A percentile compares a stretch with the other conserved stretches of the same genome.
Conservation (phyloP, 2,888 invertebrate genomes). For the Pyrochroa serraticornis region DNA sequence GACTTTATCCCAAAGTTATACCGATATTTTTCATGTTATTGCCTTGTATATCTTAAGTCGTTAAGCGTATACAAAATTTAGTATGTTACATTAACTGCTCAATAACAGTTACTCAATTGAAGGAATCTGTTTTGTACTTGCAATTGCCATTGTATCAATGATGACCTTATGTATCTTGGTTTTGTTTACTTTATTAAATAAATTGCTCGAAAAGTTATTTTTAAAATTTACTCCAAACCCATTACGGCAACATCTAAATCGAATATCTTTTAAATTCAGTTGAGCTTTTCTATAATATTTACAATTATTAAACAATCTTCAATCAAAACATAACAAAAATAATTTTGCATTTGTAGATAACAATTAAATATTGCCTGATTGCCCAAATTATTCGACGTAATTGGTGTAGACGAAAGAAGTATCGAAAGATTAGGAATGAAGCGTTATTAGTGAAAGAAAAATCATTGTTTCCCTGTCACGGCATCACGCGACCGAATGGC, state of each 20-base stretch:
- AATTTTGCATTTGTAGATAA: no score
- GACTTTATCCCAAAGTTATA: neutral
- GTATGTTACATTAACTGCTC: slow-evolving; percentile 50
- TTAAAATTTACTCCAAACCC: neutral
- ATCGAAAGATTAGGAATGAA: slow-evolving; percentile 33
- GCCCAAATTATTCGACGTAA: no score
- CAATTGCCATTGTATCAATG: slow-evolving; percentile 47
- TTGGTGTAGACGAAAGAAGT: no score
- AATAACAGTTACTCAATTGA: no score
- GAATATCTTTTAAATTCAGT: no score
- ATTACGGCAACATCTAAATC: no score
- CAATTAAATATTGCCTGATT: no score
- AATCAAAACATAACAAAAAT: no score
- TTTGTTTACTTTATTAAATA: slow-evolving; percentile 11
- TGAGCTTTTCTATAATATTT: no score
- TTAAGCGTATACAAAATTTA: slow-evolving; percentile 31
- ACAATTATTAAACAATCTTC: no score
- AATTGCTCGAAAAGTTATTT: neutral
- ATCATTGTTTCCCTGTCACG: slow-evolving; percentile 42
- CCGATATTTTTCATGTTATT: slow-evolving; percentile 25
- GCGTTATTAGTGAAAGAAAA: slow-evolving; percentile 39
- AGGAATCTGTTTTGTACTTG: no score
- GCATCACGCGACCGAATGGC: slow-evolving; percentile 46
- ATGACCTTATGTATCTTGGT: slow-evolving; percentile 19
- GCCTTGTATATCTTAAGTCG: slow-evolving; percentile 21